phyloP scores from a whole-genome alignment of 2,888 invertebrate species.

The Trichogramma dendrolimi region DNA sequence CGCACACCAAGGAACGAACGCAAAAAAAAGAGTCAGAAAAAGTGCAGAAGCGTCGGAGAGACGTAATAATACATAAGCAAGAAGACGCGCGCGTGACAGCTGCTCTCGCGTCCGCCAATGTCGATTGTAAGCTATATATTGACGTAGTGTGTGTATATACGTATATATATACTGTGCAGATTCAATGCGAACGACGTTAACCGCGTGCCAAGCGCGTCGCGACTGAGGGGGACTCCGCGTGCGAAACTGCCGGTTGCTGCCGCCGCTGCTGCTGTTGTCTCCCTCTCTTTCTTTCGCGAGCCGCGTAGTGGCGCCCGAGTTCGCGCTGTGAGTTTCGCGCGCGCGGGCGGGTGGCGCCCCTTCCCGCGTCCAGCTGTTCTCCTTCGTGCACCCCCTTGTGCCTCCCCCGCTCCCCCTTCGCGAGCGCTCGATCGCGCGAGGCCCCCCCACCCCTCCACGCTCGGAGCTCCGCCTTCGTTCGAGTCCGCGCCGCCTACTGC shows the following conservation, averaged over 20 bases:
- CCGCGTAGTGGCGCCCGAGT: constrained; percentile 38
- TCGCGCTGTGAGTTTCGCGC: neutral
- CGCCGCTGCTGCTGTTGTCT: constrained; percentile 7
- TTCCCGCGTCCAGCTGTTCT: neutral
- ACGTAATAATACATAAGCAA: constrained; percentile 11
- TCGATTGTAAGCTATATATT: no score
- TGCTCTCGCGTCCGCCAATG: neutral
- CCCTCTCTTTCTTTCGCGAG: constrained; percentile 5
- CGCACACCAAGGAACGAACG: no score
- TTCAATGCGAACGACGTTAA: constrained; percentile 42
- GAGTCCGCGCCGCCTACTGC: constrained; percentile 51
- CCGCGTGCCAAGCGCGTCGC: constrained; percentile 53
- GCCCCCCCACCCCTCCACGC: constrained; percentile 51
- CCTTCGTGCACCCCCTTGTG: constrained; percentile 31
- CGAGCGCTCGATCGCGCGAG: constrained; percentile 49
- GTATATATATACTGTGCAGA: neutral
- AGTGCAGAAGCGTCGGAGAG: neutral
- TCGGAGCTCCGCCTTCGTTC: constrained; percentile 29
- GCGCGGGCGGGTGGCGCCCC: neutral
- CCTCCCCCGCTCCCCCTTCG: constrained; percentile 50
- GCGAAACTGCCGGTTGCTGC: constrained; percentile 9
- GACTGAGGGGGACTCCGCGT: constrained; percentile 41
- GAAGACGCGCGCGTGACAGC: neutral
- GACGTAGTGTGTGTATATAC: no score
- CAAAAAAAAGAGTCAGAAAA: neutral